A percentile compares a stretch with the other conserved stretches of the same genome.
Conservation (phyloP, 2,797 vertebrate genomes). For the Glossophaga mutica region DNA sequence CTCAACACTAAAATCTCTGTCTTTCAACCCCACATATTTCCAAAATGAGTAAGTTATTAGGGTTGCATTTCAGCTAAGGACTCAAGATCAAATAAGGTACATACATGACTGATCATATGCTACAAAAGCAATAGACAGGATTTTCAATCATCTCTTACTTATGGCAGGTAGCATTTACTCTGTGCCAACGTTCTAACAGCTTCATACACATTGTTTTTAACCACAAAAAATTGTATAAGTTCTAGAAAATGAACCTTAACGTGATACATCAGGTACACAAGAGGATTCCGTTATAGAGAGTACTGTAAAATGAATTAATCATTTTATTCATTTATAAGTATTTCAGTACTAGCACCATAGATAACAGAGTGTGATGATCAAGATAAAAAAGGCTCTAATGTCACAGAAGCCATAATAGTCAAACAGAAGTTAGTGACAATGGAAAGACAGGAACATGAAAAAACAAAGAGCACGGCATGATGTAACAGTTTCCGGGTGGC, state of each 20-base stretch:
- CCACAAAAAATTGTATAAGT: neutral
- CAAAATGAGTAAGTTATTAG: neutral
- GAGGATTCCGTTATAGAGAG: neutral
- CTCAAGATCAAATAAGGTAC: neutral
- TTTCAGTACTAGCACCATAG: neutral
- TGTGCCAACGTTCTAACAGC: neutral
- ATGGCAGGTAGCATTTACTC: neutral
- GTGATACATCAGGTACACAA: neutral
- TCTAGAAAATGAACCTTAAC: neutral
- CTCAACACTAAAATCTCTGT: neutral
- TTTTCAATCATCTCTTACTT: neutral
- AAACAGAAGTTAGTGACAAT: neutral
- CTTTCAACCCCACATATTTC: neutral
- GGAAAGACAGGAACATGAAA: neutral
- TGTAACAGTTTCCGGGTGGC: neutral
- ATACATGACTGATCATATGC: neutral
- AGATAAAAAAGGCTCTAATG: neutral
- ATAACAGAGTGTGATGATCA: neutral
- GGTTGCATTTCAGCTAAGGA: neutral
- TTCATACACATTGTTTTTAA: neutral
- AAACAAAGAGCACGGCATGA: neutral
- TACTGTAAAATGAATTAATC: conserved; percentile 4
- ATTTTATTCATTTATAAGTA: neutral
- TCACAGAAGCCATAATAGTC: neutral
- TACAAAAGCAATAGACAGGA: neutral